These are phyloP conservation scores for Seira ritae DNA, from an alignment of 2,888 invertebrate species.

Conservation along the genomic window DNA sequence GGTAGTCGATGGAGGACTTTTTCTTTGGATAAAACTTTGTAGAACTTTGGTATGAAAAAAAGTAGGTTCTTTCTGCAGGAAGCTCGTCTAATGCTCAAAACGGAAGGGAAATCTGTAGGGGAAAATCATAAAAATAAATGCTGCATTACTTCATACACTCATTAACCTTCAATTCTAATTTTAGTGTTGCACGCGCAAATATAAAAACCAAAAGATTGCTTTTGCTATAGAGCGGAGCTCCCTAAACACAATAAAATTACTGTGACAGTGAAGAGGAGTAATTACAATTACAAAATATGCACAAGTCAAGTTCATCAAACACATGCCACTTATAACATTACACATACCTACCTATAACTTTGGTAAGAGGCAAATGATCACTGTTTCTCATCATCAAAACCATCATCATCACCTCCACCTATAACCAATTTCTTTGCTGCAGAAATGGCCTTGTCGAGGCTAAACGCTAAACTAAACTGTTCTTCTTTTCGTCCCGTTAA, in stretches of 20 bases:
- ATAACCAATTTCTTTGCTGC: no score
- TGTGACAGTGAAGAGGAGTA: neutral
- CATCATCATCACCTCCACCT: no score
- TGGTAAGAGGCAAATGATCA: no score
- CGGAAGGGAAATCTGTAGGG: slow-evolving; percentile 1
- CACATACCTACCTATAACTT: no score
- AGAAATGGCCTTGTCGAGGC: no score
- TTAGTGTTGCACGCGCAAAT: neutral
- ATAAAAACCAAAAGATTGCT: neutral
- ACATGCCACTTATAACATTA: no score
- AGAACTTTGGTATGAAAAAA: slow-evolving; percentile 12
- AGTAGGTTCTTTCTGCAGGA: neutral
- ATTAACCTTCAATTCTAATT: neutral
- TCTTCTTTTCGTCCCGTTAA: no score
- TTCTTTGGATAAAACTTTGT: neutral
- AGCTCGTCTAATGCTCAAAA: neutral
- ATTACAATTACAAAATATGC: no score
- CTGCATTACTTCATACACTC: neutral
- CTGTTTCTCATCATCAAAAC: no score
- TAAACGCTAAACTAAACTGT: no score
- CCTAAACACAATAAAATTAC: neutral
- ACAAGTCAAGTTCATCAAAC: neutral
- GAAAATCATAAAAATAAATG: neutral
- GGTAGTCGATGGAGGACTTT: neutral
- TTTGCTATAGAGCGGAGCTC: neutral